Evolutionary conservation across 2,113 vertebrate genomes (phyloP).

Genomic region (Abramis brama): DNA sequence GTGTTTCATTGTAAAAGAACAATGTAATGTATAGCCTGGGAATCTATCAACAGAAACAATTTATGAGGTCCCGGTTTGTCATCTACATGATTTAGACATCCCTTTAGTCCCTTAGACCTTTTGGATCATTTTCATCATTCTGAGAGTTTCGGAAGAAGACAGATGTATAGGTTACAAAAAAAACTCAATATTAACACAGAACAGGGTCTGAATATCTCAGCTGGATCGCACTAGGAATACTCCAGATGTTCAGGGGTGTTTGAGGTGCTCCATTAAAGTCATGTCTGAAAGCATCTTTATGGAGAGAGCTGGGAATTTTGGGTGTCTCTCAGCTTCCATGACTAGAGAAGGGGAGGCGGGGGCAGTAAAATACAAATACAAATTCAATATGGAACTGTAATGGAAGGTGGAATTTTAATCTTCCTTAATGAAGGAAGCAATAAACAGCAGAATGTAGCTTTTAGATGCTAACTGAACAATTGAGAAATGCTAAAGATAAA

Average conservation of each 20-base stretch:
- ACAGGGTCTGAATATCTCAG: constrained; percentile 29
- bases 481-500: background rate
- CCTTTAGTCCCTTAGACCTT: constrained; percentile 18
- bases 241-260: constrained; percentile 61
- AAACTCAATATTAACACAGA: background rate
- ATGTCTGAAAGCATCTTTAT: background rate
- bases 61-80: constrained; percentile 35
- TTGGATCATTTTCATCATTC: constrained; percentile 6
- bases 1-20: background rate
- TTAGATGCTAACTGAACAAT: background rate
- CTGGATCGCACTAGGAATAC: constrained; percentile 1
- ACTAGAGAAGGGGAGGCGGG: background rate
- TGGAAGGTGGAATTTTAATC: too few species aligned
- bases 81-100: constrained; percentile 43
- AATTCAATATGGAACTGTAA: too few species aligned
- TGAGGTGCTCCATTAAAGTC: constrained; percentile 55
- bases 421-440: background rate
- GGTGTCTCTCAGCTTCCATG: constrained; percentile 50
- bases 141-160: background rate
- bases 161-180: constrained; percentile 5
- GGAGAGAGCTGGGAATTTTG: constrained; percentile 55
- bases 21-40: constrained; percentile 5
- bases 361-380: too few species aligned
- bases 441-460: background rate
- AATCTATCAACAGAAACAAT: constrained; percentile 26